Percentiles rank a stretch among this genome's conserved stretches.
Conservation (phyloP, 2,888 invertebrate species). For the Strigamia transsilvanica region DNA sequence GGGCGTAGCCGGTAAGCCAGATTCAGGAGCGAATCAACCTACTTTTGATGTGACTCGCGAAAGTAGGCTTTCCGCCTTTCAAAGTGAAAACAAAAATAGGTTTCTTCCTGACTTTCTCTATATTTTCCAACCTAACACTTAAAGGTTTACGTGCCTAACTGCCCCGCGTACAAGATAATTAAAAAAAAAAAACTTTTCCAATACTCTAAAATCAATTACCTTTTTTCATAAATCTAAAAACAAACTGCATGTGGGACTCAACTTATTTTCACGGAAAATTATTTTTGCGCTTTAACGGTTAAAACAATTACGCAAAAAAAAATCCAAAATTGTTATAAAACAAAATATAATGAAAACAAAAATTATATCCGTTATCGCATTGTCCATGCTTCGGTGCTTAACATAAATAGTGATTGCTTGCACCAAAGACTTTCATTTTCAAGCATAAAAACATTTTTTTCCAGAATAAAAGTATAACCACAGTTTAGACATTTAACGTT, state of each 20-base stretch:
- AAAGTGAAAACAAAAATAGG: constrained; percentile 39
- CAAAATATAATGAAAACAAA: background rate
- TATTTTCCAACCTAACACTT: background rate
- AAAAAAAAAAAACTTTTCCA: background rate
- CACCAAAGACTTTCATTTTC: background rate
- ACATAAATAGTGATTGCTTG: constrained; percentile 9
- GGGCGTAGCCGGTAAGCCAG: constrained; percentile 46
- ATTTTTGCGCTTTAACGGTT: too few species aligned
- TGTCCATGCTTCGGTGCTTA: constrained; percentile 6
- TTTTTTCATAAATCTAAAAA: too few species aligned
- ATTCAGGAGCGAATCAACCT: constrained; percentile 49
- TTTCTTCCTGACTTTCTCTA: constrained; percentile 32
- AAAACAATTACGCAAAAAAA: background rate
- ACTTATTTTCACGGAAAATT: too few species aligned
- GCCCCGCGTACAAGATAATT: background rate
- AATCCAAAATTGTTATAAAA: background rate
- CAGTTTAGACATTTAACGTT: background rate
- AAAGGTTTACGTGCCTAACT: background rate
- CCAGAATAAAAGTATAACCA: background rate
- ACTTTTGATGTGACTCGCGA: constrained; percentile 41
- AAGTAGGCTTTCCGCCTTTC: constrained; percentile 45
- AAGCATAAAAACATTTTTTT: background rate
- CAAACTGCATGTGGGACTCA: too few species aligned
- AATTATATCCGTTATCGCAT: constrained; percentile 31
- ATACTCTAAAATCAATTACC: background rate